phyloP scores from a whole-genome alignment of 2,888 invertebrate genomes.

The Tholera decimalis region DNA sequence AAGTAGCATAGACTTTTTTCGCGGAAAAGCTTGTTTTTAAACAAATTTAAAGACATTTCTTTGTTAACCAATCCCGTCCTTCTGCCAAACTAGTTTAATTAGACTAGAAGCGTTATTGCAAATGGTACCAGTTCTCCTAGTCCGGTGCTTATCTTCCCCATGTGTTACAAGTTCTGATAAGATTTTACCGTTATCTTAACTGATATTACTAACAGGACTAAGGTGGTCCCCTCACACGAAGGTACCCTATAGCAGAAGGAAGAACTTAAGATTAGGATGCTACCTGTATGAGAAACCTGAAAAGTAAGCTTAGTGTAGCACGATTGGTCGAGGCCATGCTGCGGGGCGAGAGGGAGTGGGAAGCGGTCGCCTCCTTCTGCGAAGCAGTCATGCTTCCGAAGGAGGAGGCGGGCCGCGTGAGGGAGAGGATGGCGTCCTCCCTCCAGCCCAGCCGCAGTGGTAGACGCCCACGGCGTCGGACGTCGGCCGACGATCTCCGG shows the following conservation, averaged over 20 bases:
- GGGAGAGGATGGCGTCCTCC: no score
- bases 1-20: neutral
- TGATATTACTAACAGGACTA: constrained; percentile 41
- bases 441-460: no score
- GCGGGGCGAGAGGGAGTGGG: neutral
- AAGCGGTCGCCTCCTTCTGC: neutral
- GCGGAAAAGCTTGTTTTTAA: neutral
- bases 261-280: neutral
- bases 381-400: no score
- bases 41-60: constrained; percentile 5
- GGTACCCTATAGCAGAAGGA: neutral
- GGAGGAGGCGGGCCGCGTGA: no score
- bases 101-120: constrained; percentile 24
- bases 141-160: constrained; percentile 17
- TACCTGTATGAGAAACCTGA: neutral
- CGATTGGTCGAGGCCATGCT: no score
- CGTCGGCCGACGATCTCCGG: no score
- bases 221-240: constrained; percentile 28
- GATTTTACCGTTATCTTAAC: constrained; percentile 51
- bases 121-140: constrained; percentile 19
- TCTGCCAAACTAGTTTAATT: constrained; percentile 38
- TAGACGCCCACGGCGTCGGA: no score
- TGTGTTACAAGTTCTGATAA: constrained; percentile 37
- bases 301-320: no score
- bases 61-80: constrained; percentile 7